Evolutionary conservation across 2,797 vertebrate genomes (phyloP).

Genomic region (Rhinichthys osculus): DNA sequence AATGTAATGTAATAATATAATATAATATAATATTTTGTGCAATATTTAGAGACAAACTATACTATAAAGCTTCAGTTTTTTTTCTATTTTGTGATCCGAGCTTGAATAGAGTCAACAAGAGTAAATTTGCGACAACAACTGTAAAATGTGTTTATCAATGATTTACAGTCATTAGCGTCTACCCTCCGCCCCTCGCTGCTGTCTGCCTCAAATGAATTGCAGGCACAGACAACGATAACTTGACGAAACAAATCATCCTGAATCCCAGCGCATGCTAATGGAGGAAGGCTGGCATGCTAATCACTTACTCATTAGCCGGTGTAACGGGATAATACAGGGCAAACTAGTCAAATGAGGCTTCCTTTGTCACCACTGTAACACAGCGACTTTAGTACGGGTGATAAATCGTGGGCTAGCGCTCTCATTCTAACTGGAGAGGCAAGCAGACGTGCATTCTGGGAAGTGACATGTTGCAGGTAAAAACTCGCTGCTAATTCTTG

Average conservation of each 20-base stretch:
- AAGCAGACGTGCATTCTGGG: not conserved
- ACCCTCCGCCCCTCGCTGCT: not conserved
- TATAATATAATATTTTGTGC: not conserved
- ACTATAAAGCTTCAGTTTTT: not conserved
- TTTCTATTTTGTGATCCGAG: not conserved
- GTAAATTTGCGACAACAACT: not conserved
- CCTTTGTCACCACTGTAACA: not conserved
- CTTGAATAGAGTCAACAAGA: not conserved
- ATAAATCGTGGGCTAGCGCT: conserved; percentile 18
- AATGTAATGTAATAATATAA: no score
- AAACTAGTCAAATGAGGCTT: conserved; percentile 35
- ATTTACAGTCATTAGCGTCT: conserved; percentile 29
- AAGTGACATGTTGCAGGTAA: conserved; percentile 31
- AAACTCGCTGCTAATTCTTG: conserved; percentile 64
- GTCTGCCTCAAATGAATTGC: conserved; percentile 37
- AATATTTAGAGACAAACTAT: not conserved
- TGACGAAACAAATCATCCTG: conserved; percentile 39
- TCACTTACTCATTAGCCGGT: conserved; percentile 78
- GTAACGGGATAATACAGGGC: conserved; percentile 69
- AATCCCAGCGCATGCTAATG: conserved; percentile 63
- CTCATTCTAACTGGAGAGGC: not conserved
- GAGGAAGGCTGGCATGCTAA: conserved; percentile 72
- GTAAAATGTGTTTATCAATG: conserved; percentile 27
- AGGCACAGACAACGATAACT: conserved; percentile 13
- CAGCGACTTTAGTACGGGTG: not conserved